Conservation (phyloP, 2,113 vertebrate species). For the Sarotherodon lohbergeri region DNA sequence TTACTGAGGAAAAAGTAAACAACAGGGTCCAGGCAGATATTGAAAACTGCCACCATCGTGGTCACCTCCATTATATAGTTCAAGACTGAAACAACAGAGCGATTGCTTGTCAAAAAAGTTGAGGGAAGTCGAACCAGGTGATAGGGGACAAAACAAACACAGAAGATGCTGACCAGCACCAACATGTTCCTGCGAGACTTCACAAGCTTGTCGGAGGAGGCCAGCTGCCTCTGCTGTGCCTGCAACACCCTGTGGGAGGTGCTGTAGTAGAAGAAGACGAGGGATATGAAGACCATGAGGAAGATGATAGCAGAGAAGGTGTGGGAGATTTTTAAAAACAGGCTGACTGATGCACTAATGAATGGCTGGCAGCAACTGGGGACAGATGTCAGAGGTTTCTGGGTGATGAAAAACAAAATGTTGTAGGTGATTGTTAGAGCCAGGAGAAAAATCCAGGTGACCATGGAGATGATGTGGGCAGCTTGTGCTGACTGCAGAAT, state of each 20-base stretch:
- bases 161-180: background rate
- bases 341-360: too few species aligned
- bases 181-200: too few species aligned
- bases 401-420: too few species aligned
- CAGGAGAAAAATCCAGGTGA: too few species aligned
- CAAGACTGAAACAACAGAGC: background rate
- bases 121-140: background rate
- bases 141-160: background rate
- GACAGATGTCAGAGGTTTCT: too few species aligned
- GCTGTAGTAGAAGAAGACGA: slow-evolving; percentile 56
- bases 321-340: too few species aligned
- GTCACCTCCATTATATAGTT: background rate
- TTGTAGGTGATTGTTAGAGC: too few species aligned
- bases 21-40: background rate
- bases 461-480: too few species aligned
- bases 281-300: slow-evolving; percentile 39
- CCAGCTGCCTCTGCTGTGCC: background rate
- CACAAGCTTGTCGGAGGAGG: too few species aligned
- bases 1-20: background rate
- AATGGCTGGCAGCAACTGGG: too few species aligned
- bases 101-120: background rate
- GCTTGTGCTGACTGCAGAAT: too few species aligned
- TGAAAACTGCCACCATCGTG: background rate
- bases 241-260: slow-evolving; percentile 19
- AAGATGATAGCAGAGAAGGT: slow-evolving; percentile 6